Base-by-base conservation (phyloP, 1,140 invertebrate species). In the Gonioctena quinquepunctata region DNA sequence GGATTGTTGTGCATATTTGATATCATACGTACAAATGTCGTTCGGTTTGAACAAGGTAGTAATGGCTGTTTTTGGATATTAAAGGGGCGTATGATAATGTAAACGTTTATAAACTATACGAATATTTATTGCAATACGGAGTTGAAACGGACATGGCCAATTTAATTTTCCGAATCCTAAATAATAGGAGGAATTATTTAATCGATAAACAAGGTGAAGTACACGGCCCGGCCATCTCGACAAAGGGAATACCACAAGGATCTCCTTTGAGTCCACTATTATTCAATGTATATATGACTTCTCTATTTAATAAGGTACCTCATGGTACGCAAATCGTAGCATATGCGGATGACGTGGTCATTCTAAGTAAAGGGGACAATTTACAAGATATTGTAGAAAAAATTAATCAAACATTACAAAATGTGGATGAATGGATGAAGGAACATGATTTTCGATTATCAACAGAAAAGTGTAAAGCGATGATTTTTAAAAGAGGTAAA, bases 311-410 rank as follows among this genome's bases (percentile, higher is more conserved):
- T 23, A 3, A 56, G 28, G 13, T 26, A 25, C 62, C 19, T 18
- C 1, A 11, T 1, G 3, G 21, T 8, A 42, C 63, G 0, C 19
- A 54, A 5, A 48, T 74, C 52, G 52, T 71, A 18, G 48, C 64
- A n/a, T 75, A 73, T 50, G 73, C 66, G 1, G 71, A 75, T 52
- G 70, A 72, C 27, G 8, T 72, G 5, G 54, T 50, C 11, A 1
- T 75, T 7, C 16, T 57, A 13, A 23, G 26, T 33, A 67, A 63
- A 42, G 64, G 73, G 2, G 21, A 54, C 4, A 22, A 54, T 18
- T 8, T 22, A n/a, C 50, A 19, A 6, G 18, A 2, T 8, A 54
- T 18, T 2, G 18, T 22, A 3, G 11, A 19, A 54, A 54, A 7
- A 19, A 54, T 54, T 21, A 54, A 54, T 22, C 50, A 54, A 5